Evolutionary conservation across 2,888 invertebrate species (phyloP).

Genomic region (Ichneumoninae sp.): DNA sequence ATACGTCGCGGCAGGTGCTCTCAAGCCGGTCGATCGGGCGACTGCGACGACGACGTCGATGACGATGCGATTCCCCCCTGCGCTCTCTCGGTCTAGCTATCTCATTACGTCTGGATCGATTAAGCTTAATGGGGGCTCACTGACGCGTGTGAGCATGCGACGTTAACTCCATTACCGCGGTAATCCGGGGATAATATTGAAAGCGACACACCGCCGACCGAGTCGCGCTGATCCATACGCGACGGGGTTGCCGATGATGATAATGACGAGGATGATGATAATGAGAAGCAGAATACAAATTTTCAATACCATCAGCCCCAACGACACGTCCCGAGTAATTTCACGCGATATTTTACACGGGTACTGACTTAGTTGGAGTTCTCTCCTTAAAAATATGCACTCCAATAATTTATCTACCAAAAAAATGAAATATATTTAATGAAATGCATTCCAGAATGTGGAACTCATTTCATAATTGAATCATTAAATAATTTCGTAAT

Average conservation of each 20-base stretch:
- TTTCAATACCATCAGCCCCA: background rate
- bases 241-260: background rate
- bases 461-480: background rate
- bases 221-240: conserved; percentile 10
- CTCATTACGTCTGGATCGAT: conserved; percentile 74
- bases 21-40: conserved; percentile 36
- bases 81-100: conserved; percentile 62
- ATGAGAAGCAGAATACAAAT: background rate
- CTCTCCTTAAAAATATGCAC: background rate
- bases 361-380: background rate
- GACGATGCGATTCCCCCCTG: conserved; percentile 42
- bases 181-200: conserved; percentile 66
- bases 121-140: conserved; percentile 71
- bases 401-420: no score
- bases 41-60: conserved; percentile 54
- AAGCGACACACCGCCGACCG: conserved; percentile 27
- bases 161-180: conserved; percentile 67
- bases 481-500: background rate
- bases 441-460: no score
- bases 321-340: background rate
- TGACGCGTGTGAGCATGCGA: conserved; percentile 71
- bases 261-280: background rate
- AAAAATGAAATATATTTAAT: no score
- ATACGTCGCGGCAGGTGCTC: conserved; percentile 65
- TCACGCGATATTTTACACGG: background rate